Percentiles rank a stretch among this genome's conserved stretches.
phyloP scores from a whole-genome alignment of 2,888 invertebrate genomes.

The Hartigia nigra region DNA sequence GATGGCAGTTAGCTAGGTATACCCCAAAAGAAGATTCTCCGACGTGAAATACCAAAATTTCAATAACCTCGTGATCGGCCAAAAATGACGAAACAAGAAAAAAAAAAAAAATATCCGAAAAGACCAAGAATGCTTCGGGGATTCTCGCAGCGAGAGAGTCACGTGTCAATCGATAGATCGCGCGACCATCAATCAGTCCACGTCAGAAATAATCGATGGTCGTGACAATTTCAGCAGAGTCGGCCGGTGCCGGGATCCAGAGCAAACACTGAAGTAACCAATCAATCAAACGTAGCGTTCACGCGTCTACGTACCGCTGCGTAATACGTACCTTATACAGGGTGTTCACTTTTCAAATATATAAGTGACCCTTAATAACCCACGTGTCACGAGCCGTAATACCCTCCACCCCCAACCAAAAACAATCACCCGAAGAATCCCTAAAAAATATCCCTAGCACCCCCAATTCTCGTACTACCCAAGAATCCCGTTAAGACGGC shows the following conservation, averaged over 20 bases:
- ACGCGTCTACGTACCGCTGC: conserved; percentile 43
- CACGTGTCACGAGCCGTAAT: no score
- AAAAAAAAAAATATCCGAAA: neutral
- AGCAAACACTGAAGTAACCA: conserved; percentile 64
- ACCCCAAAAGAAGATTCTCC: neutral
- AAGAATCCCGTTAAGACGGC: neutral
- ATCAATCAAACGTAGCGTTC: conserved; percentile 57
- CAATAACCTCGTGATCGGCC: neutral
- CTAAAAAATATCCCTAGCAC: neutral
- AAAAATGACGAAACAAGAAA: neutral
- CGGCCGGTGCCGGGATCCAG: conserved; percentile 58
- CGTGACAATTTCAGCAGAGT: conserved; percentile 61
- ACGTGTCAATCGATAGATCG: conserved; percentile 23
- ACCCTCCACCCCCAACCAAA: no score
- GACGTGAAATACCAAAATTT: neutral
- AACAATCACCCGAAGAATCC: fast-evolving
- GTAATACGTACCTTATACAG: conserved; percentile 13
- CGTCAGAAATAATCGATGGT: conserved; percentile 64
- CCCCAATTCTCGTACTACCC: neutral
- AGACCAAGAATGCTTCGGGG: neutral
- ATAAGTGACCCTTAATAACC: neutral
- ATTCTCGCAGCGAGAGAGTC: conserved; percentile 6
- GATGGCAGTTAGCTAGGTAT: neutral
- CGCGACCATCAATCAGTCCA: conserved; percentile 60
- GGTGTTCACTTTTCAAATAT: conserved; percentile 5